Evolutionary conservation across 2,113 vertebrate species (phyloP).

Genomic region (Cyphomyrus discorhynchus): DNA sequence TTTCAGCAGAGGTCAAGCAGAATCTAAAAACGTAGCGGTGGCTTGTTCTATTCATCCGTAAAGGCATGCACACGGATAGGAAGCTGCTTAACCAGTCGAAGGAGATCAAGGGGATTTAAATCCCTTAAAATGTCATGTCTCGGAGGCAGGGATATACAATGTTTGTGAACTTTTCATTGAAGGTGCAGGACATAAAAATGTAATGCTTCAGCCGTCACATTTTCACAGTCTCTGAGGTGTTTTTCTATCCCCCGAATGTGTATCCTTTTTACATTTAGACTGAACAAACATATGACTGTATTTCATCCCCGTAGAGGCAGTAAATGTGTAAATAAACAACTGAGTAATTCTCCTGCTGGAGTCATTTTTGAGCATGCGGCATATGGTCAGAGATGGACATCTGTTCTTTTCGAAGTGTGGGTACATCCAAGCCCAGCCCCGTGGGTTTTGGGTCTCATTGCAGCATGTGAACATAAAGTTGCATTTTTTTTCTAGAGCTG

Average conservation of each 20-base stretch:
- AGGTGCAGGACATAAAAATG: background rate
- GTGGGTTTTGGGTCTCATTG: background rate
- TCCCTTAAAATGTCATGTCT: background rate
- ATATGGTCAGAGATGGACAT: background rate
- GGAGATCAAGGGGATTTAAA: background rate
- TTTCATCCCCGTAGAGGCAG: background rate
- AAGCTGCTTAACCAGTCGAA: background rate
- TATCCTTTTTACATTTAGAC: background rate
- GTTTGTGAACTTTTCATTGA: background rate
- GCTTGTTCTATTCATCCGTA: background rate
- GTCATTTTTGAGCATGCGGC: background rate
- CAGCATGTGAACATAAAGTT: background rate
- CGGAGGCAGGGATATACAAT: background rate
- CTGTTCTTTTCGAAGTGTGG: background rate
- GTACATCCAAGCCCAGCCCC: background rate
- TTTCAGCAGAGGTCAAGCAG: background rate
- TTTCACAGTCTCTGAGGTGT: background rate
- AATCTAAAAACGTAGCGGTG: background rate
- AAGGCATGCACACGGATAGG: background rate
- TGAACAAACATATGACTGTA: background rate
- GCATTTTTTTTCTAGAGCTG: background rate
- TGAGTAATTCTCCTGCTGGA: background rate
- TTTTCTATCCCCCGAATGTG: background rate
- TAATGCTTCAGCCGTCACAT: background rate
- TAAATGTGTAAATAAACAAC: constrained; percentile 9